phyloP scores from a whole-genome alignment of 2,888 invertebrate species.

The Lasioglossum zephyrum region DNA sequence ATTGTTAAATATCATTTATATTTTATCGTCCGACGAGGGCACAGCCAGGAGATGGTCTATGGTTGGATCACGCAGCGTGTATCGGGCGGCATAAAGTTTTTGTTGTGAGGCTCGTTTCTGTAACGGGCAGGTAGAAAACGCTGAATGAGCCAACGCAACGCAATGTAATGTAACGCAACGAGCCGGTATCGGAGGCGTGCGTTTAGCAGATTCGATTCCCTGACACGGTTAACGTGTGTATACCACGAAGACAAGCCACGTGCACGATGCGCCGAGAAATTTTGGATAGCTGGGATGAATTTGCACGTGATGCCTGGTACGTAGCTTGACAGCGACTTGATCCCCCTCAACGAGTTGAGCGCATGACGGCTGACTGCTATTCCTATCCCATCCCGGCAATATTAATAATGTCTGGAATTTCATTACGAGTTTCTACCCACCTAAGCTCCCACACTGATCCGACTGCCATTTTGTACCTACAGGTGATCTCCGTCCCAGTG shows the following conservation, averaged over 20 bases:
- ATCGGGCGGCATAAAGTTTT: background rate
- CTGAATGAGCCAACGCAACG: background rate
- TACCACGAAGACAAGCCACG: slow-evolving; percentile 34
- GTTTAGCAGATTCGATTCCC: slow-evolving; percentile 50
- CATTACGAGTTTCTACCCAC: slow-evolving; percentile 78
- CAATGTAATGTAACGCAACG: background rate
- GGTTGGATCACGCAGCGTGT: background rate
- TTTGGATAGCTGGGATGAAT: slow-evolving; percentile 64
- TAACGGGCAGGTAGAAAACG: background rate
- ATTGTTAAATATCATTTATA: background rate
- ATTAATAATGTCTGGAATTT: slow-evolving; percentile 82
- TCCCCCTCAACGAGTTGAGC: slow-evolving; percentile 65
- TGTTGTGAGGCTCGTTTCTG: background rate
- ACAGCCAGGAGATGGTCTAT: too few relatives aligned
- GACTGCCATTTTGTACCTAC: slow-evolving; percentile 58
- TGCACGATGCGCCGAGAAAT: slow-evolving; percentile 48
- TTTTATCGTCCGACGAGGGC: background rate
- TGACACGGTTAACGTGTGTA: slow-evolving; percentile 44
- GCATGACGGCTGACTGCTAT: slow-evolving; percentile 73
- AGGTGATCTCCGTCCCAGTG: slow-evolving; percentile 57
- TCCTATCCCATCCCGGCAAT: slow-evolving; percentile 74
- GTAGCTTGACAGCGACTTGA: slow-evolving; percentile 72
- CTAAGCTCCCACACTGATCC: slow-evolving; percentile 65
- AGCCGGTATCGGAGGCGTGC: slow-evolving; percentile 26
- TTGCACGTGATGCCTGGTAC: slow-evolving; percentile 66